phyloP scores from a whole-genome alignment of 2,888 invertebrate species.

The Leucozona laternaria region DNA sequence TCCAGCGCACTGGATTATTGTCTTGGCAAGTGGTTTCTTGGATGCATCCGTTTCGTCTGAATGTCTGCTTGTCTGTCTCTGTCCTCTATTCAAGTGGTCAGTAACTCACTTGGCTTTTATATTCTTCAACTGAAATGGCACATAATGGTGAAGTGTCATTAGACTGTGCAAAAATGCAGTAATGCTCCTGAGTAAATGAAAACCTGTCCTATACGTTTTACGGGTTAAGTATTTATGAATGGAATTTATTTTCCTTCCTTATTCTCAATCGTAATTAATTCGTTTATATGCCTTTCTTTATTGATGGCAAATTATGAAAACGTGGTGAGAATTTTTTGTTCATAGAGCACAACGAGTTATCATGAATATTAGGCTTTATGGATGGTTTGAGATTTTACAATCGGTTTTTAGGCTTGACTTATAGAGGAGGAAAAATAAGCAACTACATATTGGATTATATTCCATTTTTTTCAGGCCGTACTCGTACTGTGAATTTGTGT shows the following conservation, averaged over 20 bases:
- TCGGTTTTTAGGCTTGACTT: too few relatives aligned
- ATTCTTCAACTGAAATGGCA: slow-evolving; percentile 33
- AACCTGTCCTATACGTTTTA: slow-evolving; percentile 53
- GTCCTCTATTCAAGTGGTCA: slow-evolving; percentile 64
- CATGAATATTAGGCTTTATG: neutral
- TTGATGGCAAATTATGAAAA: neutral
- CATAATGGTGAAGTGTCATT: slow-evolving; percentile 30
- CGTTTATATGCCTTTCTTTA: neutral
- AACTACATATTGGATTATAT: too few relatives aligned
- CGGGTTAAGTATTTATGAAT: slow-evolving; percentile 56
- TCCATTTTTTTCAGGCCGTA: too few relatives aligned
- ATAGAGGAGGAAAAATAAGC: too few relatives aligned
- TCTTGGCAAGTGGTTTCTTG: slow-evolving; percentile 64
- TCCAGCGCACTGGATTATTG: slow-evolving; percentile 41
- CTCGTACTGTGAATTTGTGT: too few relatives aligned
- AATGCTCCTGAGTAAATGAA: slow-evolving; percentile 33
- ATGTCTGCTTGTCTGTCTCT: slow-evolving; percentile 58
- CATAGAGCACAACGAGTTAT: too few relatives aligned
- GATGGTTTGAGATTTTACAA: neutral
- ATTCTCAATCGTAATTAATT: neutral
- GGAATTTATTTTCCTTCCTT: slow-evolving; percentile 20
- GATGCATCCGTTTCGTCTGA: slow-evolving; percentile 70
- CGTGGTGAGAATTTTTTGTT: slow-evolving; percentile 13
- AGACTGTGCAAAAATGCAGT: slow-evolving; percentile 38
- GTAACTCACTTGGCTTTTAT: slow-evolving; percentile 17